Evolutionary conservation across 2,113 vertebrate genomes (phyloP).

Genomic region (Dendrocopos noguchii): DNA sequence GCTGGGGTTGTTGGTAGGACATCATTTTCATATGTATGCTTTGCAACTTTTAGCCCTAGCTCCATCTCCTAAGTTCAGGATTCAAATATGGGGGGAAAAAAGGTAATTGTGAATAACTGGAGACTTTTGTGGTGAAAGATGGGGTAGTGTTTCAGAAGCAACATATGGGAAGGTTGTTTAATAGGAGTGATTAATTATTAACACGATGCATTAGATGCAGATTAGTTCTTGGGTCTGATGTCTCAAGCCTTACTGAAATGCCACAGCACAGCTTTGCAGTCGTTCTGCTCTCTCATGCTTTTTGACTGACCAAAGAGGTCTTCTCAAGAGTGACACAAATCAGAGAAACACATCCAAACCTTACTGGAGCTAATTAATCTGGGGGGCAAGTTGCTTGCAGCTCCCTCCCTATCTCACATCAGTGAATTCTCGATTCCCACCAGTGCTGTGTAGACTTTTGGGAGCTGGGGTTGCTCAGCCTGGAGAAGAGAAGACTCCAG

Average conservation of each 20-base stretch:
- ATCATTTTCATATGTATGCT: not conserved
- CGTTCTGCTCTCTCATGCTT: not conserved
- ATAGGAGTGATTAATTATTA: slow-evolving; percentile 4
- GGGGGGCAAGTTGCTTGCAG: not conserved
- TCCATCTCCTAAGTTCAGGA: not conserved
- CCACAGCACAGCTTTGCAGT: not conserved
- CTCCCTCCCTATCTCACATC: not conserved
- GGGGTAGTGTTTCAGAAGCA: slow-evolving; percentile 12
- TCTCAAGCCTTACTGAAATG: not conserved
- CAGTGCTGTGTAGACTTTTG: not conserved
- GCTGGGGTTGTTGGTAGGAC: not conserved
- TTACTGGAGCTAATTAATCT: not conserved
- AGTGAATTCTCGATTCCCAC: not conserved
- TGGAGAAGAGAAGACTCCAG: no score
- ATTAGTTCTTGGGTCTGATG: slow-evolving; percentile 16
- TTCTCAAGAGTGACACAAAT: not conserved
- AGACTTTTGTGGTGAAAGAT: not conserved
- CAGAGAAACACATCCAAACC: not conserved
- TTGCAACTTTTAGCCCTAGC: not conserved
- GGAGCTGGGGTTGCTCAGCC: not conserved
- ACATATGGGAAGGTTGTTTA: slow-evolving; percentile 5
- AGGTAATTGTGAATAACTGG: not conserved
- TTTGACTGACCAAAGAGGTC: not conserved
- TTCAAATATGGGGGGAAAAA: not conserved
- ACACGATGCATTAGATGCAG: not conserved